Evolutionary conservation across 2,888 invertebrate species (phyloP), one percentile per base, ranked within the genome.

Genomic region (Xanthia icteritia): DNA sequence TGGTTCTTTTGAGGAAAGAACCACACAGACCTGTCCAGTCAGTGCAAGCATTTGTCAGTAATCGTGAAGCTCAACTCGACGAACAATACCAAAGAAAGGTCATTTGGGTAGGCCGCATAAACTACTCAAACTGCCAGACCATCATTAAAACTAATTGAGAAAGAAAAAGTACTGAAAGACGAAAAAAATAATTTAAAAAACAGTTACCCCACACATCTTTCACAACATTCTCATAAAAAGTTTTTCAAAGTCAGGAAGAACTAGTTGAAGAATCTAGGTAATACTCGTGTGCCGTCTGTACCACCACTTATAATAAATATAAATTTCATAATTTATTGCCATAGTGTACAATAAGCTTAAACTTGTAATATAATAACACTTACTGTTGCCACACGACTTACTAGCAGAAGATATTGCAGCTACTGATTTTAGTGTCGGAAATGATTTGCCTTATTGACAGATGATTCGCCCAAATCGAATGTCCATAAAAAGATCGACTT

Each of bases 241-340:
- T 58, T 5, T 27, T 56, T 13, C n/a, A n/a, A n/a, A n/a, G 13
- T n/a, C n/a, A n/a, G 56, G 13, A n/a, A 56, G 27, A 27, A n/a
- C 2, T 15, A 58, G 15, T 15, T 27, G 56, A 58, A 27, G 56
- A 58, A 27, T 58, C 13, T 27, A 58, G 27, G 27, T n/a, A 54
- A 54, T 11, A 54, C 11, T 45, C 51, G 65, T 83, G 61, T 72
- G 54, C n/a, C n/a, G 56, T n/a, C 56, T 56, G 13, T 15, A 15
- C 20, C 42, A 9, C 20, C 68, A 68, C 73, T 78, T 39, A 80
- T 1, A n/a, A 80, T 5, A 13, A 58, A 27, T 23, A 48, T 36
- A 15, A 71, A 71, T 81, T 73, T 68, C 77, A 56, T 65, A 65
- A 81, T 56, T 39, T 58, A n/a, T 73, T 36, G 31, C 64, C 54